Evolutionary conservation across 2,113 vertebrate species (phyloP).

Genomic region (Daboia siamensis): DNA sequence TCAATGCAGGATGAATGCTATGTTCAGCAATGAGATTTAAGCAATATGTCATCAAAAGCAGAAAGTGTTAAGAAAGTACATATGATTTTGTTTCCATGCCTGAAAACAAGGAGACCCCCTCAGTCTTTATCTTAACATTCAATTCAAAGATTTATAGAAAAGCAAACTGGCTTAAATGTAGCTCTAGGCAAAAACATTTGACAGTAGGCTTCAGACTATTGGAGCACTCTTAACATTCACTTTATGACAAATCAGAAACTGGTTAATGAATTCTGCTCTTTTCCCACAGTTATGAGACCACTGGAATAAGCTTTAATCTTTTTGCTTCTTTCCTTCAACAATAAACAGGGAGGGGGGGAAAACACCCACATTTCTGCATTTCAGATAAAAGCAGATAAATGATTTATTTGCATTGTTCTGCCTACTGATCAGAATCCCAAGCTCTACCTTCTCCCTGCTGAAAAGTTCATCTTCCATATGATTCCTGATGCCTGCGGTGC

Average conservation of each 20-base stretch:
- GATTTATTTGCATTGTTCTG: slow-evolving; percentile 27
- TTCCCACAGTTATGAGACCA: slow-evolving; percentile 22
- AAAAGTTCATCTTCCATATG: background rate
- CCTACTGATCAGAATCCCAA: background rate
- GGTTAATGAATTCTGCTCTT: slow-evolving; percentile 35
- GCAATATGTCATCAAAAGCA: background rate
- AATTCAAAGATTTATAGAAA: background rate
- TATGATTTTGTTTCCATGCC: background rate
- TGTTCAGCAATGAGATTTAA: background rate
- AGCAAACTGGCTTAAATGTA: background rate
- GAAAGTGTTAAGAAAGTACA: background rate
- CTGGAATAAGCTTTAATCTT: background rate
- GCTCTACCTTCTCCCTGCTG: background rate
- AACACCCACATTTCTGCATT: slow-evolving; percentile 2
- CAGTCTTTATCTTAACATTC: background rate
- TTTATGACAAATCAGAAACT: background rate
- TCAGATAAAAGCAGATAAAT: slow-evolving; percentile 35
- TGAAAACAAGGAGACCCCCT: background rate
- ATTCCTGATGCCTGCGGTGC: background rate
- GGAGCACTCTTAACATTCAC: background rate
- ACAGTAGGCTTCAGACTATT: slow-evolving; percentile 9
- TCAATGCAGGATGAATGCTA: background rate
- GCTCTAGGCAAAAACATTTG: background rate
- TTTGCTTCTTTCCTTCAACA: slow-evolving; percentile 5
- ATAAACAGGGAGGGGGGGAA: slow-evolving; percentile 38